A percentile compares a stretch with the other conserved stretches of the same genome.
These are phyloP conservation scores for Drosophila paramelanica DNA, from an alignment of 2,888 invertebrate genomes.

Conservation along the genomic window DNA sequence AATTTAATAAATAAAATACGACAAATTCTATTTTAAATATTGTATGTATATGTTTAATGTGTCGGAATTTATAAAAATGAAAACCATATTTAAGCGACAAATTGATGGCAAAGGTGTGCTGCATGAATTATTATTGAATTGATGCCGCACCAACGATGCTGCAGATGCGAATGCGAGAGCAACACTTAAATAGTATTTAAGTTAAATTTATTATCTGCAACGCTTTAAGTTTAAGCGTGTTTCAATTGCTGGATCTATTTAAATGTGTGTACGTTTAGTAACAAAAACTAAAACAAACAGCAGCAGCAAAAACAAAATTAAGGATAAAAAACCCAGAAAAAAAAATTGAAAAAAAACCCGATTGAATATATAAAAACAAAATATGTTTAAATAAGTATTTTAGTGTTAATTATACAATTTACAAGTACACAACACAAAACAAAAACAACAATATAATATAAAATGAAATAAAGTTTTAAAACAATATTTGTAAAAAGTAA, in stretches of 20 bases:
- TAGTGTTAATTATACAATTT: slow-evolving; percentile 84
- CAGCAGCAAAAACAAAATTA: slow-evolving; percentile 38
- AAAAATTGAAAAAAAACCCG: slow-evolving; percentile 59
- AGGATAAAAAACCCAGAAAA: slow-evolving; percentile 38
- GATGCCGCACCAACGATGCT: slow-evolving; percentile 39
- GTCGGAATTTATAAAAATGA: slow-evolving; percentile 68
- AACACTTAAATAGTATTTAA: slow-evolving; percentile 75
- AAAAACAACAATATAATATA: slow-evolving; percentile 78
- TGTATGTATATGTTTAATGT: slow-evolving; percentile 79
- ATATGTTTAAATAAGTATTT: slow-evolving; percentile 84
- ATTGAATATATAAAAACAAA: slow-evolving; percentile 68
- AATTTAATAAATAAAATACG: slow-evolving; percentile 53
- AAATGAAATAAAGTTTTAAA: slow-evolving; percentile 84
- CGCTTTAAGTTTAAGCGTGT: slow-evolving; percentile 75
- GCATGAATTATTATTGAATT: slow-evolving; percentile 61
- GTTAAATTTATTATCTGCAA: slow-evolving; percentile 70
- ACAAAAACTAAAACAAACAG: slow-evolving; percentile 48
- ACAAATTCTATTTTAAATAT: slow-evolving; percentile 81
- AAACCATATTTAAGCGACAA: slow-evolving; percentile 25
- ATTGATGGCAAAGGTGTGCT: slow-evolving; percentile 42
- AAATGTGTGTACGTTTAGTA: slow-evolving; percentile 61
- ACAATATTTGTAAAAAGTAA: slow-evolving; percentile 84
- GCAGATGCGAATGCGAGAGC: slow-evolving; percentile 43
- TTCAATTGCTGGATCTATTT: slow-evolving; percentile 74
- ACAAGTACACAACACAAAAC: slow-evolving; percentile 78